Percentiles rank a stretch among this genome's conserved stretches.
Evolutionary conservation across 2,888 invertebrate species (phyloP).

Genomic region (Pardosa pseudoannulata): DNA sequence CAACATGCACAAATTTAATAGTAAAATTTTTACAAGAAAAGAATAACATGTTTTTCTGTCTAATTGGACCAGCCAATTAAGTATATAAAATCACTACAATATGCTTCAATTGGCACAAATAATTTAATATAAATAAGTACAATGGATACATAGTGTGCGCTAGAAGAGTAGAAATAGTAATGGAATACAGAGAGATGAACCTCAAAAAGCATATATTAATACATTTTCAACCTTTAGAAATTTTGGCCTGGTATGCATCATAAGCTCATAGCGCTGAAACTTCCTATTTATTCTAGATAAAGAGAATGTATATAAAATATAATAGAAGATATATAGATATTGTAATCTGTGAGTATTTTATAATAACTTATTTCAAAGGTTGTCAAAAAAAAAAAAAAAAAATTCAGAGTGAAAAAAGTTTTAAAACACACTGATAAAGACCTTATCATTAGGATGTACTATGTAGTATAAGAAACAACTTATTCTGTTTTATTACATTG

Average conservation of each 20-base stretch:
- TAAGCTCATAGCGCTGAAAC: slow-evolving; percentile 50
- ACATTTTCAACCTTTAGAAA: neutral
- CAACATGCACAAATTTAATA: neutral
- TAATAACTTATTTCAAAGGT: too few relatives aligned
- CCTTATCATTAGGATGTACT: too few relatives aligned
- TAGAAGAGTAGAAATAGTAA: slow-evolving; percentile 32
- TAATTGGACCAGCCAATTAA: slow-evolving; percentile 70
- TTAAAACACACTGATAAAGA: too few relatives aligned
- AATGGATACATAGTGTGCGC: slow-evolving; percentile 61
- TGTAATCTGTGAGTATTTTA: too few relatives aligned
- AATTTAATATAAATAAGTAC: slow-evolving; percentile 71
- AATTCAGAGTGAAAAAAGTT: too few relatives aligned
- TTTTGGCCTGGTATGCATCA: slow-evolving; percentile 10
- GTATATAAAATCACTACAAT: slow-evolving; percentile 29
- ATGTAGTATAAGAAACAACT: too few relatives aligned
- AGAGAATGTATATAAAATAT: too few relatives aligned
- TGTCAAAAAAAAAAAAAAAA: too few relatives aligned
- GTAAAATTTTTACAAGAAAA: neutral
- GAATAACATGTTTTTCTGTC: neutral
- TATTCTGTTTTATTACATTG: too few relatives aligned
- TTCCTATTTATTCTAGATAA: too few relatives aligned
- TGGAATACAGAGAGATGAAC: slow-evolving; percentile 27
- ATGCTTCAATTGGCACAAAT: slow-evolving; percentile 65
- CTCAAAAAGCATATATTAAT: slow-evolving; percentile 16
- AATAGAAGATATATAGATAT: too few relatives aligned